phyloP scores from a whole-genome alignment of 2,888 invertebrate genomes.

The Tromatobia lineatoria region DNA sequence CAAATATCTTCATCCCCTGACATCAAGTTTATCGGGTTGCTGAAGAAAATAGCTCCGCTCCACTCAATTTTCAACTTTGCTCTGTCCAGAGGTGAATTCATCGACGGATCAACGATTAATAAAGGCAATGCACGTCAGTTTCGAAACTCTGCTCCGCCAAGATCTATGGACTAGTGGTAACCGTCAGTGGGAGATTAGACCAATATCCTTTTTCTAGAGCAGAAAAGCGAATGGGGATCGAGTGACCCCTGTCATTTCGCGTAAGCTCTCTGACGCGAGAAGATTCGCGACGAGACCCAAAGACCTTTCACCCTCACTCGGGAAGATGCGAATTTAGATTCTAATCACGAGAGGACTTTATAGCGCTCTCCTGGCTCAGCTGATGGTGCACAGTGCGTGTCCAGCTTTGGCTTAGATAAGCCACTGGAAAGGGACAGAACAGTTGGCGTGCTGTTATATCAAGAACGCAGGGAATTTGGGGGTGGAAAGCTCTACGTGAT shows the following conservation, averaged over 20 bases:
- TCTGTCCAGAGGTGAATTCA: conserved; percentile 7
- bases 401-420: conserved; percentile 38
- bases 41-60: background rate
- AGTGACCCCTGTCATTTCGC: conserved; percentile 42
- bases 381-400: background rate
- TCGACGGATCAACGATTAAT: conserved; percentile 16
- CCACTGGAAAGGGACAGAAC: conserved; percentile 17
- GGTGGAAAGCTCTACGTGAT: conserved; percentile 50
- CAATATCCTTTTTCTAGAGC: conserved; percentile 9
- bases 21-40: background rate
- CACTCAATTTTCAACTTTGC: background rate
- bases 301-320: conserved; percentile 45
- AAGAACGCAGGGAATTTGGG: conserved; percentile 24
- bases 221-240: conserved; percentile 36
- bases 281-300: conserved; percentile 53
- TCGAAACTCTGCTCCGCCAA: background rate
- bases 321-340: conserved; percentile 56
- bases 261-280: conserved; percentile 51
- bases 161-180: conserved; percentile 14
- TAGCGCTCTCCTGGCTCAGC: background rate
- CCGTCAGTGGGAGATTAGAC: conserved; percentile 7
- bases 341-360: conserved; percentile 52
- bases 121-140: conserved; percentile 9
- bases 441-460: conserved; percentile 6
- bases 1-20: background rate